Base-by-base conservation (phyloP, 2,113 vertebrate species). In the Formicarius rufipectus region DNA sequence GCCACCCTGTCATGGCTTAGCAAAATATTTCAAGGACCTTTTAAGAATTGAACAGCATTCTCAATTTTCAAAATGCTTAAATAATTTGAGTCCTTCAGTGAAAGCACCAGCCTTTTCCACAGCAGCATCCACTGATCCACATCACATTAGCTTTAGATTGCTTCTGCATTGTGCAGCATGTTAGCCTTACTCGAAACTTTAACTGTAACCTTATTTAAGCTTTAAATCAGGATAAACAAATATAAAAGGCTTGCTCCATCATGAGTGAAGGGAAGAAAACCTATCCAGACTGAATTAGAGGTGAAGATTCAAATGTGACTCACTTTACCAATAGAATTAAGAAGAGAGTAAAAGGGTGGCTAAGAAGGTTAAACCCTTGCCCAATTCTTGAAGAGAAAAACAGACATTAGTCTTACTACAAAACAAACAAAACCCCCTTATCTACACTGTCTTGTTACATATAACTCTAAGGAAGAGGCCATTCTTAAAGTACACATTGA, bases 371-470 rank as follows among this genome's bases (percentile, higher is more conserved):
- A 91, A 87, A 82, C 9, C 11, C 35, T 77, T 79, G 24, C 33
- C 35, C 12, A 52, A 1, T 19, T 82, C 31, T 56, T 25, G 2
- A 45, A 59, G 9, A 56, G 23, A 74, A 84, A 37, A 84, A 47
- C 6, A 55, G 0, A 2, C 6, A 20, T 25, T 12, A 39, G 31
- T 21, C 37, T 73, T 64, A 47, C 11, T 35, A 77, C 4, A 16
- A 62, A 63, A 45, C 44, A 58, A 71, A 2, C 21, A 60, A 62
- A 71, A 50, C 53, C 25, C 1, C 5, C 23, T 4, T 31, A 53
- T 22, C 9, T 4, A 2, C 24, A 5, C 4, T n/a, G 20, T 22
- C 49, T 75, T 33, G 9, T 87, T 3, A 35, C 2, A 21, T 1
- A 55, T 8, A 45, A n/a, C 47, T 39, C 27, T 55, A 78, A 79